Evolutionary conservation across 2,113 vertebrate species (phyloP), one percentile per base, ranked within the genome.

Genomic region (Hymenochirus boettgeri): DNA sequence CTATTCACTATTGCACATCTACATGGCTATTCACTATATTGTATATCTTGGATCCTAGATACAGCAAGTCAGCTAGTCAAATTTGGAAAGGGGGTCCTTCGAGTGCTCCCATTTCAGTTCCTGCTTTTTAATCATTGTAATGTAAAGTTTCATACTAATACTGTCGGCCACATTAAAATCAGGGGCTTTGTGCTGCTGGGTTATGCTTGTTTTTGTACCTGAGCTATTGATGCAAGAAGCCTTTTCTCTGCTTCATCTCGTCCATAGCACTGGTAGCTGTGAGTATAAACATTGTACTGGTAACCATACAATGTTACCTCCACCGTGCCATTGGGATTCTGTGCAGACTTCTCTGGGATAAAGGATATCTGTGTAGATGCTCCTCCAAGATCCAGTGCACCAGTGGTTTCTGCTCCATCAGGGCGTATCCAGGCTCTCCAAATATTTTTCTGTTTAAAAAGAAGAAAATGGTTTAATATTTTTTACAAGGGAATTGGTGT

Each of bases 361-460:
- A 97, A 99, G 31, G 95, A 91, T 25, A 99, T 96, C 75, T 98
- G 94, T 33, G 96, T 95, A 18, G 96, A 98, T 25, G 94, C 96
- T 2, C 95, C 96, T 9, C 95, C 96, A 2, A 99, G 81, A 62
- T 98, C 96, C 82, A 99, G 79, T 5, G 96, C 94, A 1, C 96
- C 96, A 0, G 78, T 71, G 0, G 93, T 99, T 42, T 85, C 71
- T 12, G 76, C 84, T 48, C 90, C 83, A 0, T 80, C 72, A 1
- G 93, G 93, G 51, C 29, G 92, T 18, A 87, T 60, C 79, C 90
- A 94, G 3, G 74, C 57, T 13, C 89, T 93, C 93, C 91, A 95
- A 9, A 91, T 23, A 58, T 85, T 90, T 81, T 79, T 93, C 95
- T 98, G 77, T 22, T 3, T n/a, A 4, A 64, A 29, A 31, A 57